Evolutionary conservation across 2,797 vertebrate species (phyloP), one percentile per base, ranked within the genome.

Genomic region (Sebastolobus altivelis): DNA sequence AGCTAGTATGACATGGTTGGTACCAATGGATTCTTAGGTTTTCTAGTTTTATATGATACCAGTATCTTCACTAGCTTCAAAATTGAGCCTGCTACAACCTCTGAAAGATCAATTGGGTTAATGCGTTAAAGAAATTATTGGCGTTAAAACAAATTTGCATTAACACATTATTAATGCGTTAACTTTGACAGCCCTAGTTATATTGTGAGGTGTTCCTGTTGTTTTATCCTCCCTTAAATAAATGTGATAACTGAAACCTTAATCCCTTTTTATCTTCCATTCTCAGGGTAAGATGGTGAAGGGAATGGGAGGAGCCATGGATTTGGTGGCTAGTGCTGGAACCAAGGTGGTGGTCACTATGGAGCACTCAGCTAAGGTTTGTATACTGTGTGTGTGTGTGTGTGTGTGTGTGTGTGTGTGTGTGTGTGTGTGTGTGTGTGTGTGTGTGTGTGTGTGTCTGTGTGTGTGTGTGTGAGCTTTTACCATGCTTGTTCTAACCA

Each of bases 291-390:
- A 99, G 92, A 98, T 99, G 98, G 98, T 99, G 84, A 99, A 99
- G 93, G 98, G 98, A 86, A 99, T 99, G 98, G 98, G 98, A 0
- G 98, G 98, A 79, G 98, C 98, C 68, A 99, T 99, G 98, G 98
- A 99, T 80, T 94, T 99, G 68, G 98, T 99, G 74, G 98, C 98
- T 40, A 99, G 97, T 3, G 94, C 96, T 2, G 97, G 96, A 93
- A 99, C 98, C 66, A 99, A 98, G 93, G 98, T 99, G 62, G 98
- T 99, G 75, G 97, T 99, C 82, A 99, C 98, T 38, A 99, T 99
- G 98, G 98, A 99, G 70, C 98, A 99, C 85, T 99, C 98, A 0
- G 97, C 98, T 31, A 99, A 99, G 97, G 93, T 95, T 2, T 66
- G 90, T 85, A 75, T 60, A 22, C n/a, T 22, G 52, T 54, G 35